A percentile compares a stretch with the other conserved stretches of the same genome.
Evolutionary conservation across 2,888 invertebrate genomes (phyloP).

Genomic region (Lutraria lutraria): DNA sequence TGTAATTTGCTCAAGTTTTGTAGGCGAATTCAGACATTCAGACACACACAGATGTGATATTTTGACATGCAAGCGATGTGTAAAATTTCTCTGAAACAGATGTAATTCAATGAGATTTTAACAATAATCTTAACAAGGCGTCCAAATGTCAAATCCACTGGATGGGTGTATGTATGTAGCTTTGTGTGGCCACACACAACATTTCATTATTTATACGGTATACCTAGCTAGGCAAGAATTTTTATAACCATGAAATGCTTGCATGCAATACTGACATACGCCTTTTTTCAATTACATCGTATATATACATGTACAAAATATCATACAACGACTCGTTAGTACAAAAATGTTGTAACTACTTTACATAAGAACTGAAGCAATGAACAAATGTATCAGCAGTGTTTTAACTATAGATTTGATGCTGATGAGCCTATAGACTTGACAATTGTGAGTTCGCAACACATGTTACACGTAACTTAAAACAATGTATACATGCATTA

Average conservation of each 20-base stretch:
- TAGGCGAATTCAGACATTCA: background rate
- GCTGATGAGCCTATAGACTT: too few species aligned
- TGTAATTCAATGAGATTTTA: slow-evolving; percentile 37
- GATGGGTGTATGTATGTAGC: background rate
- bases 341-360: too few species aligned
- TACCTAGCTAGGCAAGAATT: background rate
- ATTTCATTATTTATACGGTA: slow-evolving; percentile 26
- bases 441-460: too few species aligned
- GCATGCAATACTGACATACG: background rate
- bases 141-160: slow-evolving; percentile 34
- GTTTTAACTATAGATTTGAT: too few species aligned
- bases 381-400: too few species aligned
- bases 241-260: background rate
- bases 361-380: too few species aligned
- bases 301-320: too few species aligned
- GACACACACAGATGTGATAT: slow-evolving; percentile 35
- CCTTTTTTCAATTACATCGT: too few species aligned
- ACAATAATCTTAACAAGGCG: slow-evolving; percentile 32
- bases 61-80: slow-evolving; percentile 26
- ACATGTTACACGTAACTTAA: too few species aligned
- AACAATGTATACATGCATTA: too few species aligned
- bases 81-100: slow-evolving; percentile 27
- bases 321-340: too few species aligned
- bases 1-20: background rate
- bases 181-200: slow-evolving; percentile 29